Percentiles rank a stretch among this genome's conserved stretches.
Evolutionary conservation across 2,888 invertebrate species (phyloP).

Genomic region (Galerucella calmariensis): DNA sequence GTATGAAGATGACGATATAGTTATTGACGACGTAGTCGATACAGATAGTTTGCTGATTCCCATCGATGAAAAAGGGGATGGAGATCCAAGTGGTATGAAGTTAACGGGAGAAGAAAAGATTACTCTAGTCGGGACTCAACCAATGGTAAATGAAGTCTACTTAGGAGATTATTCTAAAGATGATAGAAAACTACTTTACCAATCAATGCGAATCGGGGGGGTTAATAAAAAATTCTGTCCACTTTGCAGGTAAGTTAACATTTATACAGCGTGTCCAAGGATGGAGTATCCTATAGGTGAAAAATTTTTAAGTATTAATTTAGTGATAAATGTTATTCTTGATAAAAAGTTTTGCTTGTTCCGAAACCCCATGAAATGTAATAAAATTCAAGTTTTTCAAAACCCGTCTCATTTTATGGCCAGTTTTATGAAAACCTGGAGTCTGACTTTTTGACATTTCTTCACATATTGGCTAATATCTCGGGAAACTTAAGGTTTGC

Average conservation of each 20-base stretch:
- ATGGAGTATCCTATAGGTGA: too few species aligned
- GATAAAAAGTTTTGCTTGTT: too few species aligned
- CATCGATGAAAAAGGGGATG: conserved; percentile 43
- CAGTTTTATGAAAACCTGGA: too few species aligned
- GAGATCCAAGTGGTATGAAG: conserved; percentile 39
- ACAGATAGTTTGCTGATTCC: conserved; percentile 51
- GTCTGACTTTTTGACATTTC: too few species aligned
- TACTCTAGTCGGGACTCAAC: conserved; percentile 49
- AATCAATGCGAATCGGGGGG: conserved; percentile 59
- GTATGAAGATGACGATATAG: conserved; percentile 50
- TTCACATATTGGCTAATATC: too few species aligned
- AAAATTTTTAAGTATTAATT: too few species aligned
- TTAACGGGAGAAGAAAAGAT: conserved; percentile 48
- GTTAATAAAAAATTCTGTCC: conserved; percentile 62
- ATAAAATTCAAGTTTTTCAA: too few species aligned
- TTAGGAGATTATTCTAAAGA: conserved; percentile 61
- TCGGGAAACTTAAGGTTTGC: too few species aligned
- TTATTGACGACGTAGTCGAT: conserved; percentile 37
- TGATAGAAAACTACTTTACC: conserved; percentile 59
- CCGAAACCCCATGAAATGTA: too few species aligned
- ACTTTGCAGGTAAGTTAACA: conserved; percentile 54
- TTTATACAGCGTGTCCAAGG: not conserved
- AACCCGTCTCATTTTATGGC: too few species aligned
- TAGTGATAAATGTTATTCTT: too few species aligned
- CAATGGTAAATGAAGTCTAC: conserved; percentile 58